Conservation (phyloP, 1,140 invertebrate species). For the Bombyx mori region ASM3026992v2 NC_085121.1:18467501-18468000, state of each 20-base stretch:
- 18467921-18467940: conserved; percentile 7
- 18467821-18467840: conserved; percentile 30
- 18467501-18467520: too few species aligned
- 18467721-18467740: neutral
- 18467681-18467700: too few species aligned
- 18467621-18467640: too few species aligned
- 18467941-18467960: conserved; percentile 28
- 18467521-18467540: too few species aligned
- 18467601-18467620: too few species aligned
- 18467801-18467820: conserved; percentile 23
- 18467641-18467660: too few species aligned
- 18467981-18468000: conserved; percentile 14
- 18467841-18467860: conserved; percentile 21
- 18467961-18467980: conserved; percentile 16
- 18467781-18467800: conserved; percentile 31
- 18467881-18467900: conserved; percentile 11
- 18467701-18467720: too few species aligned
- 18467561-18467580: too few species aligned
- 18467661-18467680: too few species aligned
- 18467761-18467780: conserved; percentile 2
- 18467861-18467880: conserved; percentile 6
- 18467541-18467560: too few species aligned
- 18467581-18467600: too few species aligned
- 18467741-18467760: neutral
- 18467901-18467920: conserved; percentile 2